phyloP scores from a whole-genome alignment of 2,797 vertebrate species.

The Sebastes flavidus region DNA sequence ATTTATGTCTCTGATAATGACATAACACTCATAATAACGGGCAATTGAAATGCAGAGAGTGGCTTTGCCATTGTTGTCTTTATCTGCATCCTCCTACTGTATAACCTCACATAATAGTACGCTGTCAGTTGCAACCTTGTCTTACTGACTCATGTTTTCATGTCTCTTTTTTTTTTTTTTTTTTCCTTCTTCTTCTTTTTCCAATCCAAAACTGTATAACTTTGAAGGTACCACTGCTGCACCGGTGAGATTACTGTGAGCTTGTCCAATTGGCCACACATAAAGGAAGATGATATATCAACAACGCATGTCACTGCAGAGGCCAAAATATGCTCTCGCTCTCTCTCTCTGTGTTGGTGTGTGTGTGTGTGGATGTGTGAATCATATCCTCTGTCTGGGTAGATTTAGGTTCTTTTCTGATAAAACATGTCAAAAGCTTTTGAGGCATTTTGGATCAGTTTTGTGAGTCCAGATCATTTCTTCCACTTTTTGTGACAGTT shows the following conservation, averaged over 20 bases:
- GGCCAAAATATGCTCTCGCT: neutral
- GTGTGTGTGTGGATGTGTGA: slow-evolving; percentile 1
- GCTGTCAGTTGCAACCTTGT: neutral
- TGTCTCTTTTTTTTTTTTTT: neutral
- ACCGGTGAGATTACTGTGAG: slow-evolving; percentile 6
- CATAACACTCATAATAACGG: neutral
- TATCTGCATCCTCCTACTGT: neutral
- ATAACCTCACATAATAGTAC: neutral
- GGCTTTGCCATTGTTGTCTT: neutral
- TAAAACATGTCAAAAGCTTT: slow-evolving; percentile 17
- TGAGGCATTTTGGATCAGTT: slow-evolving; percentile 28
- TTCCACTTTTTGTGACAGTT: slow-evolving; percentile 49
- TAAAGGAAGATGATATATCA: slow-evolving; percentile 12
- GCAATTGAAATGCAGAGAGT: neutral
- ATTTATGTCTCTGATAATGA: neutral
- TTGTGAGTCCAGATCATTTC: slow-evolving; percentile 28
- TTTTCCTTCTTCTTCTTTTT: neutral
- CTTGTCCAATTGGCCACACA: slow-evolving; percentile 1
- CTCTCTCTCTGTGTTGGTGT: too few relatives aligned
- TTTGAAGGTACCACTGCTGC: slow-evolving; percentile 1
- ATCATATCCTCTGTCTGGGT: slow-evolving; percentile 14
- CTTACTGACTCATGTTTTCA: neutral
- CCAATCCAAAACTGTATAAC: neutral
- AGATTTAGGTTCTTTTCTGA: slow-evolving; percentile 17
- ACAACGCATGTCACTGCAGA: neutral